Evolutionary conservation across 2,888 invertebrate genomes (phyloP).

Genomic region (Augochlorella aurata): DNA sequence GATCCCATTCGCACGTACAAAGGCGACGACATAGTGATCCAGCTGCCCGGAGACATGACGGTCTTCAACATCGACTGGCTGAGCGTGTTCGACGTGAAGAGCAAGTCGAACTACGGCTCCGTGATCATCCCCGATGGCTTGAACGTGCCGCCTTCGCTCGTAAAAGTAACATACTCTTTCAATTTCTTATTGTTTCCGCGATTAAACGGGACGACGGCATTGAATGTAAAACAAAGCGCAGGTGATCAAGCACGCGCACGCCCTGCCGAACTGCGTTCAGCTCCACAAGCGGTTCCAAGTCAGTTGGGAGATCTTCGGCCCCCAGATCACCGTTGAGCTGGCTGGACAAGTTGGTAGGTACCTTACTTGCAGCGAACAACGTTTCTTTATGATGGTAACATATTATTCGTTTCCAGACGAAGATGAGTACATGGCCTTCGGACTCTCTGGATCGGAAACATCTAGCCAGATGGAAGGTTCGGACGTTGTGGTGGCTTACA

Average conservation of each 20-base stretch:
- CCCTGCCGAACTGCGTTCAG: constrained; percentile 92
- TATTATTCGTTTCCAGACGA: constrained; percentile 81
- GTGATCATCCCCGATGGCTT: constrained; percentile 90
- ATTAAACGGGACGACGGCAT: background rate
- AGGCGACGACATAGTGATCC: constrained; percentile 88
- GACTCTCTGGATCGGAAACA: constrained; percentile 89
- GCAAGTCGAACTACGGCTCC: constrained; percentile 88
- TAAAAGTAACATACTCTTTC: constrained; percentile 82
- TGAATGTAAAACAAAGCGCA: constrained; percentile 50
- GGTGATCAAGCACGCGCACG: constrained; percentile 83
- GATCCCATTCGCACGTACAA: constrained; percentile 89
- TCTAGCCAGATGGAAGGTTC: constrained; percentile 92
- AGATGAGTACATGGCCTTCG: constrained; percentile 94
- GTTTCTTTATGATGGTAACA: background rate
- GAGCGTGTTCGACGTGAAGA: constrained; percentile 88
- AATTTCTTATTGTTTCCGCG: background rate
- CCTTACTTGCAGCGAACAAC: background rate
- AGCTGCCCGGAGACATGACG: constrained; percentile 91
- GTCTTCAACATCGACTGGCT: constrained; percentile 93
- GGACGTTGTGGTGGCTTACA: constrained; percentile 91
- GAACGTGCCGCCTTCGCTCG: constrained; percentile 93
- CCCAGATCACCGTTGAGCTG: constrained; percentile 92
- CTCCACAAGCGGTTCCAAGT: constrained; percentile 92
- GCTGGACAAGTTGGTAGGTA: constrained; percentile 87
- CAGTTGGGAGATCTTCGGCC: constrained; percentile 95